A percentile compares a stretch with the other conserved stretches of the same genome.
Conservation (phyloP, 53 echinoderm and acorn worm genomes). For the Crossaster papposus region DNA sequence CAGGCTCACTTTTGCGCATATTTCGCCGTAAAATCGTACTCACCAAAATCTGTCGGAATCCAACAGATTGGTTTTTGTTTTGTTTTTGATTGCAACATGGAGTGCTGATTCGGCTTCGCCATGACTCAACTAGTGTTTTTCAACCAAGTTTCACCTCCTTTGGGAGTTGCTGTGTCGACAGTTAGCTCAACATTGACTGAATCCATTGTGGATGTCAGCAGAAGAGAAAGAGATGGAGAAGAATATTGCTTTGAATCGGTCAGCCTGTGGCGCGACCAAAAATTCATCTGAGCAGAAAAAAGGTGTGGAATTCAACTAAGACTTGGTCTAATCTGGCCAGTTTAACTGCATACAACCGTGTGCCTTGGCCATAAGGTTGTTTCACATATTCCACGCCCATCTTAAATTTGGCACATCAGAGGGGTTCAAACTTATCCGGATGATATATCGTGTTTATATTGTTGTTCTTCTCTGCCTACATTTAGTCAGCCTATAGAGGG, state of each 20-base stretch:
- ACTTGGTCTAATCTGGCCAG: not conserved
- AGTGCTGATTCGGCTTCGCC: slow-evolving; percentile 66
- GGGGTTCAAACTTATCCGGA: too few species aligned
- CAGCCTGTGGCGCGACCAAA: slow-evolving; percentile 31
- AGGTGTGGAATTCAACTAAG: slow-evolving; percentile 4
- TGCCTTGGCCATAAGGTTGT: too few species aligned
- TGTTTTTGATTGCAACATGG: slow-evolving; percentile 69
- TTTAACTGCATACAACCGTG: not conserved
- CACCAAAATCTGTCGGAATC: slow-evolving; percentile 49
- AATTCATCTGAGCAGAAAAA: slow-evolving; percentile 55
- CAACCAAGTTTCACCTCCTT: slow-evolving; percentile 45
- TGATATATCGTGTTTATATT: too few species aligned
- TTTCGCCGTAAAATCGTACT: slow-evolving; percentile 16
- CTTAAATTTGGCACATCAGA: too few species aligned
- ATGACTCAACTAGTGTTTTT: slow-evolving; percentile 54
- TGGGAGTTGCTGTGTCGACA: slow-evolving; percentile 57
- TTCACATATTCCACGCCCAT: too few species aligned
- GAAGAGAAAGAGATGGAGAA: slow-evolving; percentile 73
- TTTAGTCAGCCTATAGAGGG: too few species aligned
- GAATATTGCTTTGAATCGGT: slow-evolving; percentile 59
- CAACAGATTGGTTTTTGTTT: slow-evolving; percentile 63
- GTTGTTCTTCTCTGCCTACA: too few species aligned
- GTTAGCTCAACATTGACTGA: slow-evolving; percentile 32
- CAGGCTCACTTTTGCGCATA: slow-evolving; percentile 54
- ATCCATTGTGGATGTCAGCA: slow-evolving; percentile 63